phyloP scores from a whole-genome alignment of 2,113 vertebrate genomes.

The Taxidea taxus region DNA sequence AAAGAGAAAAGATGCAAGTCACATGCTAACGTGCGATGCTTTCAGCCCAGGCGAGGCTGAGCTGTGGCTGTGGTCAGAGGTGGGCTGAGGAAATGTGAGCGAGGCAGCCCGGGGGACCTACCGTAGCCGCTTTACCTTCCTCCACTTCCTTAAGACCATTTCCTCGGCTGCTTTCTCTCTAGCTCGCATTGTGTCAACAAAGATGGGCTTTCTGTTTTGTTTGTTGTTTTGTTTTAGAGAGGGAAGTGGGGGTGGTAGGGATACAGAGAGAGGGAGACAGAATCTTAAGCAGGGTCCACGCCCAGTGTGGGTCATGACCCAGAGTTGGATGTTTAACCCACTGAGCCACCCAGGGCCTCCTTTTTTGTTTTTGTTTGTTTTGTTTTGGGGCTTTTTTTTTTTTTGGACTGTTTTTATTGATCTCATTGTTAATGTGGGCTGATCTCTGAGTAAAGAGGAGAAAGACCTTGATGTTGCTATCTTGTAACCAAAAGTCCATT shows the following conservation, averaged over 20 bases:
- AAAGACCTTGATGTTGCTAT: background rate
- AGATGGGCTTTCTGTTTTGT: background rate
- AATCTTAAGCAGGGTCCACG: background rate
- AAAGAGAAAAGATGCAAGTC: background rate
- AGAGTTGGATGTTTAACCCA: background rate
- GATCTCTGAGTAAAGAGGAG: background rate
- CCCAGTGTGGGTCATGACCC: background rate
- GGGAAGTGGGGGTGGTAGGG: background rate
- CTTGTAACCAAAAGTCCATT: background rate
- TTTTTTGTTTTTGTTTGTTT: background rate
- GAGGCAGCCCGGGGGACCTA: background rate
- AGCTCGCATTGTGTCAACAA: background rate
- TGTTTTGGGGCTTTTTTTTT: background rate
- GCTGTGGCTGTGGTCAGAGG: background rate
- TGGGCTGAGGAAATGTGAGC: background rate
- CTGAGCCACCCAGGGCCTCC: background rate
- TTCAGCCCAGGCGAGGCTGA: background rate
- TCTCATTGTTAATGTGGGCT: background rate
- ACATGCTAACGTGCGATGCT: background rate
- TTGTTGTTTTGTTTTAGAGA: background rate
- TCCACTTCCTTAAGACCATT: background rate
- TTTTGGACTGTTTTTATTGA: background rate
- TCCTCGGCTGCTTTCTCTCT: background rate
- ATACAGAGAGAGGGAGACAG: background rate
- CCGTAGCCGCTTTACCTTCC: background rate